These are phyloP conservation scores for Halocaridina rubra DNA, from an alignment of 2,888 invertebrate genomes.

Conservation along the genomic window DNA sequence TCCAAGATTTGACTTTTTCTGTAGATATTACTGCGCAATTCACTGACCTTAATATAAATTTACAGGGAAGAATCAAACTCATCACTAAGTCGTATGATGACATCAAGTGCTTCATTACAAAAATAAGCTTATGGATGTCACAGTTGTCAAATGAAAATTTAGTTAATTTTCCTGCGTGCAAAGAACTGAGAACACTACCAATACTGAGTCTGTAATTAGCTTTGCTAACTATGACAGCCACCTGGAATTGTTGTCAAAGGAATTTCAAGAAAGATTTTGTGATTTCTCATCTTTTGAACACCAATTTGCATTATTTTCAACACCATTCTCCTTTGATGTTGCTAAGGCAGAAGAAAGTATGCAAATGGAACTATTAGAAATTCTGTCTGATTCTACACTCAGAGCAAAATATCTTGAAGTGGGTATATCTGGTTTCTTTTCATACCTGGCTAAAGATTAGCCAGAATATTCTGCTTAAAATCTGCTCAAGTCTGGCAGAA, in stretches of 20 bases:
- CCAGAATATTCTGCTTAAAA: no score
- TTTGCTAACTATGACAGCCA: background rate
- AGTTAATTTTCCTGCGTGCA: background rate
- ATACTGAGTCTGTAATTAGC: background rate
- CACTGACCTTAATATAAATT: no score
- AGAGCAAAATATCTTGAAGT: conserved; percentile 3
- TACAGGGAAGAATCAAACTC: no score
- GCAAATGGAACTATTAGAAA: background rate
- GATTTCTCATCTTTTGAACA: background rate
- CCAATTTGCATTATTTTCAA: background rate
- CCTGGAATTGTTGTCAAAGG: background rate
- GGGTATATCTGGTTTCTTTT: background rate
- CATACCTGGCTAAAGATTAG: no score
- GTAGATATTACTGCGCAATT: no score
- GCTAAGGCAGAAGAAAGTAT: background rate
- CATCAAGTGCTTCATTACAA: no score
- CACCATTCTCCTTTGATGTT: background rate
- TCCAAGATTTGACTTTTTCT: no score
- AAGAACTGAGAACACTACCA: background rate
- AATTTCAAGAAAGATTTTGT: background rate
- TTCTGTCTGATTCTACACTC: background rate
- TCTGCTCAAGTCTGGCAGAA: no score
- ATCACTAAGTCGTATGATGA: no score
- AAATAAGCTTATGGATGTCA: background rate
- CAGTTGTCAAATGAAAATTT: conserved; percentile 1